Percentiles rank a stretch among this genome's conserved stretches.
Evolutionary conservation across 2,797 vertebrate genomes (phyloP).

Genomic region (Typhlichthys eigenmanni): DNA sequence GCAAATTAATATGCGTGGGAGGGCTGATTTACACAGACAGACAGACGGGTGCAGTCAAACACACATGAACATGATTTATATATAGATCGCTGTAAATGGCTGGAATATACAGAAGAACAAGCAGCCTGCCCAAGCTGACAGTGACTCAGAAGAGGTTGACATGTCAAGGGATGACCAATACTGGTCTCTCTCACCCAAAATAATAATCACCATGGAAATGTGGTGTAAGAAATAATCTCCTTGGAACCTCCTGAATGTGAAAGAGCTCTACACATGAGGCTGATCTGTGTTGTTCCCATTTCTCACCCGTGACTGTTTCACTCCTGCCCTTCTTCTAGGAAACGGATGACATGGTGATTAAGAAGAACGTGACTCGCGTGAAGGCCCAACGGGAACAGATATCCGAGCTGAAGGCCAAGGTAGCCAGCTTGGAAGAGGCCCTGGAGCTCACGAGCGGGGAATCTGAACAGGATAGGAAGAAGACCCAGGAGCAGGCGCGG

Average conservation of each 20-base stretch:
- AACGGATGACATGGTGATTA: slow-evolving; percentile 73
- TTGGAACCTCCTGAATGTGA: slow-evolving; percentile 6
- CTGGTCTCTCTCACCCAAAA: too few species aligned
- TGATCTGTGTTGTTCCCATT: background rate
- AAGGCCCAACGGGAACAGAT: slow-evolving; percentile 75
- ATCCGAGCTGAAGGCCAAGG: slow-evolving; percentile 66
- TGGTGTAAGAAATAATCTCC: too few species aligned
- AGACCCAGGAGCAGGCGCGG: slow-evolving; percentile 44
- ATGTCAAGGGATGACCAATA: too few species aligned
- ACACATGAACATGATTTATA: too few species aligned
- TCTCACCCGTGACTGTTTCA: slow-evolving; percentile 1
- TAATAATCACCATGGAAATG: too few species aligned
- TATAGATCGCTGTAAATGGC: too few species aligned
- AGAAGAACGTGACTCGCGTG: slow-evolving; percentile 77
- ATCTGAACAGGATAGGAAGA: slow-evolving; percentile 58
- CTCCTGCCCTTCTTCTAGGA: slow-evolving; percentile 69
- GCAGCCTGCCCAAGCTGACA: too few species aligned
- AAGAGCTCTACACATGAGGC: slow-evolving; percentile 13
- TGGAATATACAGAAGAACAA: too few species aligned
- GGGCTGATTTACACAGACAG: too few species aligned
- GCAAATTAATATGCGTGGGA: too few species aligned
- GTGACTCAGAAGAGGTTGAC: too few species aligned
- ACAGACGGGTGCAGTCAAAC: too few species aligned
- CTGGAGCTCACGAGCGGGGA: slow-evolving; percentile 61
- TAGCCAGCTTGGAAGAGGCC: slow-evolving; percentile 73